Conservation (phyloP, 2,797 vertebrate species). For the Pangasius mekongensis region DNA sequence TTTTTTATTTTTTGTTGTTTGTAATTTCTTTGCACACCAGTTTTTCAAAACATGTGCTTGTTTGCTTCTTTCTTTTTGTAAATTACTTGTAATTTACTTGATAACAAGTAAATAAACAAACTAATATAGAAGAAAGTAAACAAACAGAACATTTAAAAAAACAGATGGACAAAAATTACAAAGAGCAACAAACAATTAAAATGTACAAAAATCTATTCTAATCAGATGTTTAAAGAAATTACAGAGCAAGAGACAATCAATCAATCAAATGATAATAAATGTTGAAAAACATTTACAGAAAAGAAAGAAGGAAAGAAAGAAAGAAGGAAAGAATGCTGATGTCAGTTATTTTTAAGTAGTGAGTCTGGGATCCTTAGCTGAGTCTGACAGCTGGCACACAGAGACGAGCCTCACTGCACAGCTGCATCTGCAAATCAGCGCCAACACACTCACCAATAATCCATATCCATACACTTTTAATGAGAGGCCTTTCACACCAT, state of each 20-base stretch:
- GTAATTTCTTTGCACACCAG: no score
- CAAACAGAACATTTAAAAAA: background rate
- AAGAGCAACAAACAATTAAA: background rate
- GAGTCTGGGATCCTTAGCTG: constrained; percentile 14
- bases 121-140: background rate
- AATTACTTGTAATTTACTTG: no score
- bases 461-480: constrained; percentile 39
- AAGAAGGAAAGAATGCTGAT: constrained; percentile 8
- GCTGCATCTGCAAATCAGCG: constrained; percentile 20
- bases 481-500: constrained; percentile 31
- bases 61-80: no score
- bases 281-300: constrained; percentile 39
- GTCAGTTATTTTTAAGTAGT: background rate
- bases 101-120: background rate
- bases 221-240: background rate
- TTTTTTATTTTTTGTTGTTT: no score
- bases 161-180: background rate
- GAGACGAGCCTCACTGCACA: background rate
- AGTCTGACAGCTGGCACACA: constrained; percentile 28
- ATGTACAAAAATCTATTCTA: background rate
- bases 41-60: no score
- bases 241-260: background rate
- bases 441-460: constrained; percentile 25
- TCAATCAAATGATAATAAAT: background rate
- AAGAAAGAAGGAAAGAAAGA: constrained; percentile 48